Percentiles rank a stretch among this genome's conserved stretches.
Conservation (phyloP, 2,797 vertebrate species). For the Phoebastria nigripes region DNA sequence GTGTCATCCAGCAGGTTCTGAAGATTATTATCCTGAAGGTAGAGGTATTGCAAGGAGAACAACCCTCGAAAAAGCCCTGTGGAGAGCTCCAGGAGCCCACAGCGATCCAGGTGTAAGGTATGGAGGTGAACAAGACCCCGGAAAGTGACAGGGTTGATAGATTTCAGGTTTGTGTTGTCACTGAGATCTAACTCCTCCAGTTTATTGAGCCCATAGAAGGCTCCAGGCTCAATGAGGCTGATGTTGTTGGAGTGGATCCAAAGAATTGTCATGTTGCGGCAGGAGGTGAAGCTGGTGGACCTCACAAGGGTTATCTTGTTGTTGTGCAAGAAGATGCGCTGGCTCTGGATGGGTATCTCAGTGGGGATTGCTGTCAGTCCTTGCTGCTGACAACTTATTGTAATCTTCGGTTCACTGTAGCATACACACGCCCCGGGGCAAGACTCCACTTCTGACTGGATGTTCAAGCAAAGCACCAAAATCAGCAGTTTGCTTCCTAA, state of each 20-base stretch:
- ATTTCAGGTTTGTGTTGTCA: constrained; percentile 90
- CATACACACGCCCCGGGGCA: constrained; percentile 95
- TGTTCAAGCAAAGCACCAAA: constrained; percentile 91
- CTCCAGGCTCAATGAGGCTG: constrained; percentile 88
- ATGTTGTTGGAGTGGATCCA: constrained; percentile 98
- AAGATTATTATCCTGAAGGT: constrained; percentile 94
- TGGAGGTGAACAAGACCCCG: constrained; percentile 89
- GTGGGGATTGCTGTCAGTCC: constrained; percentile 89
- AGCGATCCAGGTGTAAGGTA: constrained; percentile 93
- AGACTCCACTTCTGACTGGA: constrained; percentile 81
- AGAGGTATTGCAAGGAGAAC: constrained; percentile 94
- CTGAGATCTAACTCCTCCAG: constrained; percentile 96
- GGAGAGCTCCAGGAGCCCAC: constrained; percentile 90
- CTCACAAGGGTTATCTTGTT: constrained; percentile 89
- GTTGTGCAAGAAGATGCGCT: constrained; percentile 95
- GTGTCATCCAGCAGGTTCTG: constrained; percentile 89
- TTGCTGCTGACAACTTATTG: constrained; percentile 96
- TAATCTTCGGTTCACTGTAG: constrained; percentile 93
- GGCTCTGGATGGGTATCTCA: constrained; percentile 91
- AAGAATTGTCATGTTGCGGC: constrained; percentile 93
- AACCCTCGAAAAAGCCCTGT: constrained; percentile 90
- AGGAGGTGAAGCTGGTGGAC: constrained; percentile 91
- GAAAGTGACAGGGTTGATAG: constrained; percentile 89
- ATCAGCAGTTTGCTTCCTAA: constrained; percentile 90
- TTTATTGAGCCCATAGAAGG: constrained; percentile 88